Evolutionary conservation across 1,140 invertebrate genomes (phyloP).

Genomic region (Nasonia longicornis): DNA sequence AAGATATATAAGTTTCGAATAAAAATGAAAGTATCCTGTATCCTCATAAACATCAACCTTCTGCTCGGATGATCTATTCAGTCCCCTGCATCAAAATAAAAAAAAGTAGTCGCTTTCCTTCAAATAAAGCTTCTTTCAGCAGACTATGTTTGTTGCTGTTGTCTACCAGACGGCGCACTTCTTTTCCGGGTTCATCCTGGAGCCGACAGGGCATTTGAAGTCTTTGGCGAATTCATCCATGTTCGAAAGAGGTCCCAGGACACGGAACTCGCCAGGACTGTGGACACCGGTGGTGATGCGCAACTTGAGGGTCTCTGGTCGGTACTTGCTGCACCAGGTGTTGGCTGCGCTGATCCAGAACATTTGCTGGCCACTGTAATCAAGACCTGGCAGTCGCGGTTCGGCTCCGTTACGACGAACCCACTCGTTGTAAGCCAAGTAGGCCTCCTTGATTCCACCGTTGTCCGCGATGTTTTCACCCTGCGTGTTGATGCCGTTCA

Average conservation of each 20-base stretch:
- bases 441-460: conserved; percentile 89
- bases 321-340: conserved; percentile 76
- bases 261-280: conserved; percentile 84
- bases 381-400: conserved; percentile 73
- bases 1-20: background rate
- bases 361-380: conserved; percentile 76
- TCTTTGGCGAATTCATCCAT: conserved; percentile 88
- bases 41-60: background rate
- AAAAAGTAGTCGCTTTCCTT: background rate
- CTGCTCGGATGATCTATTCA: conserved; percentile 1
- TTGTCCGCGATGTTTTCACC: conserved; percentile 95
- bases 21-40: background rate
- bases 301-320: conserved; percentile 80
- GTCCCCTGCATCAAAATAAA: background rate
- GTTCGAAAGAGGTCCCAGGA: conserved; percentile 91
- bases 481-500: conserved; percentile 90
- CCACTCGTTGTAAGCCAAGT: conserved; percentile 84
- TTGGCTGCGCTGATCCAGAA: conserved; percentile 83
- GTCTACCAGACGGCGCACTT: conserved; percentile 88
- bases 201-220: conserved; percentile 85
- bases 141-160: background rate
- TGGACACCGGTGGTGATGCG: conserved; percentile 82
- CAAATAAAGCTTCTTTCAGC: background rate
- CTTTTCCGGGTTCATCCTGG: conserved; percentile 87
- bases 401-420: conserved; percentile 75